These are phyloP conservation scores for Erynnis tages DNA, from an alignment of 2,888 invertebrate genomes.

Conservation along the genomic window DNA sequence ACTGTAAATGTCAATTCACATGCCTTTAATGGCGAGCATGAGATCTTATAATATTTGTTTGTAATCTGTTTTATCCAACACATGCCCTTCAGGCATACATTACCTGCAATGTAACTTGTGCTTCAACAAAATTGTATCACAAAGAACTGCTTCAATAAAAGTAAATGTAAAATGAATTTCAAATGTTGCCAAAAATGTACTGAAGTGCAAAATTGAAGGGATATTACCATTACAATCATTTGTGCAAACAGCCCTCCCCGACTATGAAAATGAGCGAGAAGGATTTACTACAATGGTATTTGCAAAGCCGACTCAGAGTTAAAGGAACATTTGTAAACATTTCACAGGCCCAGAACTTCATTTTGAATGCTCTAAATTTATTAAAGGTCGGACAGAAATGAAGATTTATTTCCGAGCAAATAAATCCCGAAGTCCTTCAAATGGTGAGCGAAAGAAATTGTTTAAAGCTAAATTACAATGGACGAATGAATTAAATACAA, in stretches of 20 bases:
- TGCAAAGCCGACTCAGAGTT: constrained; percentile 13
- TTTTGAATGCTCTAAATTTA: constrained; percentile 37
- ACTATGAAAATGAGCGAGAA: constrained; percentile 14
- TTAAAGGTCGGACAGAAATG: constrained; percentile 34
- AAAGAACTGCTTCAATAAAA: background rate
- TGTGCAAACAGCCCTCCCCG: background rate
- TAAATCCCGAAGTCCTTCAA: constrained; percentile 16
- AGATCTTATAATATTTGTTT: too few relatives aligned
- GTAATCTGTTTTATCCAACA: too few relatives aligned
- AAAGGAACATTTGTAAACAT: constrained; percentile 32
- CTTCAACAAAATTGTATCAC: too few relatives aligned
- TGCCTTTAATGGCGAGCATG: too few relatives aligned
- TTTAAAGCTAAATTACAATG: constrained; percentile 3
- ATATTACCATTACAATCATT: constrained; percentile 6
- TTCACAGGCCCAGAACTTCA: constrained; percentile 30
- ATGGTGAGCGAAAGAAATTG: constrained; percentile 11
- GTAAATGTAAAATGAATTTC: background rate
- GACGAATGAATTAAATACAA: background rate
- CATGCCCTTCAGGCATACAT: too few relatives aligned
- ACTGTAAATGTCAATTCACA: too few relatives aligned
- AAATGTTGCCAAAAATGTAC: background rate
- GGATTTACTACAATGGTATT: constrained; percentile 22
- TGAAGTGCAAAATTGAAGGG: background rate
- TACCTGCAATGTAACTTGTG: too few relatives aligned
- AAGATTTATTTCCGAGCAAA: constrained; percentile 34